Evolutionary conservation across 2,113 vertebrate genomes (phyloP).

Genomic region (Chaenogobius annularis): DNA sequence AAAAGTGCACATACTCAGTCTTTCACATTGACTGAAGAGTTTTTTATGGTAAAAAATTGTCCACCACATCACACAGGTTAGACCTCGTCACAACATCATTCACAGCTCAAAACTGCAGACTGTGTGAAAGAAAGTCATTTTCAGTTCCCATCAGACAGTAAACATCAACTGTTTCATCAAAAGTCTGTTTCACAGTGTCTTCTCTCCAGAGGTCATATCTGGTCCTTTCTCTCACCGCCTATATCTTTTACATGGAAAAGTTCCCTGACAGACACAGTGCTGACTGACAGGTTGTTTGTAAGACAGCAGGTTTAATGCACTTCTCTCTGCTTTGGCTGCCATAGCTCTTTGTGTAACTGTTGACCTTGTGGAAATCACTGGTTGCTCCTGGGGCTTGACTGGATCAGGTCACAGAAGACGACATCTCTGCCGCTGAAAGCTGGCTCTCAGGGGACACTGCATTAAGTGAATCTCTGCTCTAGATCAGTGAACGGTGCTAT

Average conservation of each 20-base stretch:
- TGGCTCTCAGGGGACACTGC: constrained; percentile 39
- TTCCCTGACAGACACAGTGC: constrained; percentile 24
- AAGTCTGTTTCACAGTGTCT: constrained; percentile 15
- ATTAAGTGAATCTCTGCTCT: constrained; percentile 46
- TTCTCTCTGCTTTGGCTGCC: constrained; percentile 37
- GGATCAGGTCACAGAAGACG: constrained; percentile 53
- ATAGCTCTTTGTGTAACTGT: constrained; percentile 64
- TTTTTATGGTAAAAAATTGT: background rate
- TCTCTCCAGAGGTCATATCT: constrained; percentile 38
- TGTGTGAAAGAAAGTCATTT: constrained; percentile 31
- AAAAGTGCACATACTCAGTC: too few relatives aligned
- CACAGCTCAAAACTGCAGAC: constrained; percentile 6
- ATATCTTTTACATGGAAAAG: constrained; percentile 38
- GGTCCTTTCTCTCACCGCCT: constrained; percentile 25
- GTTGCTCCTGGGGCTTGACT: constrained; percentile 44
- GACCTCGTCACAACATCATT: background rate
- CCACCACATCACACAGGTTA: background rate
- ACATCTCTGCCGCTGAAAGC: constrained; percentile 59
- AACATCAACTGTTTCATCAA: constrained; percentile 27
- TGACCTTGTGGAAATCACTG: constrained; percentile 75
- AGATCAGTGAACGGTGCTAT: constrained; percentile 11
- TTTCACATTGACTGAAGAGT: background rate
- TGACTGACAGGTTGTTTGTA: constrained; percentile 44
- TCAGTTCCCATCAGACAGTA: constrained; percentile 17
- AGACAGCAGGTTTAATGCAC: constrained; percentile 34